phyloP scores from a whole-genome alignment of 2,797 vertebrate genomes.

The Crenichthys baileyi region DNA sequence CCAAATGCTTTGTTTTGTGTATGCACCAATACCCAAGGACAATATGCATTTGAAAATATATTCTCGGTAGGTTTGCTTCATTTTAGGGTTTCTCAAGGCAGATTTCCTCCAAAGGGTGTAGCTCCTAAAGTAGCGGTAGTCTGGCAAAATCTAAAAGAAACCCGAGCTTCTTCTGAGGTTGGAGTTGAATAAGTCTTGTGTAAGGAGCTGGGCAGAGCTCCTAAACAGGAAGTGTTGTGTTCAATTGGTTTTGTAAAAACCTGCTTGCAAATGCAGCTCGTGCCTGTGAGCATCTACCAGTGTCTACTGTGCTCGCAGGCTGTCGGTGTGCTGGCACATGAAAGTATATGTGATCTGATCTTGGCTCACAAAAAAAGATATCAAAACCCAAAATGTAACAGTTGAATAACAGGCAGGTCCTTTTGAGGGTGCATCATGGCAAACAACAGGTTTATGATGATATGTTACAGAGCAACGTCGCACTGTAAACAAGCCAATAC shows the following conservation, averaged over 20 bases:
- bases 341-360: slow-evolving; percentile 42
- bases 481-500: slow-evolving; percentile 2
- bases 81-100: slow-evolving; percentile 10
- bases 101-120: not conserved
- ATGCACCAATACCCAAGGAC: not conserved
- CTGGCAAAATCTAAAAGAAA: slow-evolving; percentile 17
- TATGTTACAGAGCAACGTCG: slow-evolving; percentile 6
- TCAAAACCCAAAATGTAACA: slow-evolving; percentile 16
- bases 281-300: slow-evolving; percentile 27
- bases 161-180: slow-evolving; percentile 7
- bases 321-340: slow-evolving; percentile 46
- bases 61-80: not conserved
- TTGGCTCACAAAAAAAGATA: slow-evolving; percentile 15
- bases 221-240: slow-evolving; percentile 43
- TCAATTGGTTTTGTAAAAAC: slow-evolving; percentile 48
- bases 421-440: slow-evolving; percentile 5
- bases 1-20: not conserved
- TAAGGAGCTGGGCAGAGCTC: slow-evolving; percentile 42
- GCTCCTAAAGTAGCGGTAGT: slow-evolving; percentile 17
- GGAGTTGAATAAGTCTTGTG: slow-evolving; percentile 34
- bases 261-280: slow-evolving; percentile 31
- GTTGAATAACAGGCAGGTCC: slow-evolving; percentile 6
- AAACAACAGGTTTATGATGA: slow-evolving; percentile 20
- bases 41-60: slow-evolving; percentile 9
- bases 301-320: slow-evolving; percentile 30